These are phyloP conservation scores for Ctenochaetus hawaiiensis DNA, from an alignment of 2,797 vertebrate genomes.

Conservation along the genomic window DNA sequence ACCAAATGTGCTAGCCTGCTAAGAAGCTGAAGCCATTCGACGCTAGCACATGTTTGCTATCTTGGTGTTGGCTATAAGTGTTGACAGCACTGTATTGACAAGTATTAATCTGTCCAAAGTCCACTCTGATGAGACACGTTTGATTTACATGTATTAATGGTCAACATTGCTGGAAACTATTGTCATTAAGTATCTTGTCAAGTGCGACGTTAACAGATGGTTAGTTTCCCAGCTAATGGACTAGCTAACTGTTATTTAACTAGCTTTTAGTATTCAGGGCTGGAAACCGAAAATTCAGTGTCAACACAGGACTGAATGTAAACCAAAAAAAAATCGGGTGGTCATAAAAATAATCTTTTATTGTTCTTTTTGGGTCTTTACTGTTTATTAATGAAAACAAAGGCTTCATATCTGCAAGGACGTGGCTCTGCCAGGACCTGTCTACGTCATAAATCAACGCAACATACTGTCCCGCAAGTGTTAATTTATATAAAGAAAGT, in stretches of 20 bases:
- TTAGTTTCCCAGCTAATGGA: conserved; percentile 66
- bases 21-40: conserved; percentile 41
- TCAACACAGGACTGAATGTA: too few species aligned
- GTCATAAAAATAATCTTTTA: too few species aligned
- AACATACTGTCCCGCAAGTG: not conserved
- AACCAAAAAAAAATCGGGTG: too few species aligned
- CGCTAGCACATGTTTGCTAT: conserved; percentile 57
- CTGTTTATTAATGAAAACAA: too few species aligned
- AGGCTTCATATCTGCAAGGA: too few species aligned
- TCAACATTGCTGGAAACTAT: fast-evolving
- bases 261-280: not conserved
- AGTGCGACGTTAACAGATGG: conserved; percentile 66
- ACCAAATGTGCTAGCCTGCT: conserved; percentile 50
- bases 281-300: too few species aligned
- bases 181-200: conserved; percentile 16
- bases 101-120: not conserved
- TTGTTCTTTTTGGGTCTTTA: too few species aligned
- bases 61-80: conserved; percentile 6
- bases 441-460: not conserved
- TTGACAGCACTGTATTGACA: not conserved
- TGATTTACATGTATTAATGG: not conserved
- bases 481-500: conserved; percentile 20
- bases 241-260: conserved; percentile 27
- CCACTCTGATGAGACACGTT: fast-evolving
- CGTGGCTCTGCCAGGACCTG: too few species aligned